These are phyloP conservation scores for Rynchops niger DNA, from an alignment of 2,113 vertebrate species.

Conservation along the genomic window DNA sequence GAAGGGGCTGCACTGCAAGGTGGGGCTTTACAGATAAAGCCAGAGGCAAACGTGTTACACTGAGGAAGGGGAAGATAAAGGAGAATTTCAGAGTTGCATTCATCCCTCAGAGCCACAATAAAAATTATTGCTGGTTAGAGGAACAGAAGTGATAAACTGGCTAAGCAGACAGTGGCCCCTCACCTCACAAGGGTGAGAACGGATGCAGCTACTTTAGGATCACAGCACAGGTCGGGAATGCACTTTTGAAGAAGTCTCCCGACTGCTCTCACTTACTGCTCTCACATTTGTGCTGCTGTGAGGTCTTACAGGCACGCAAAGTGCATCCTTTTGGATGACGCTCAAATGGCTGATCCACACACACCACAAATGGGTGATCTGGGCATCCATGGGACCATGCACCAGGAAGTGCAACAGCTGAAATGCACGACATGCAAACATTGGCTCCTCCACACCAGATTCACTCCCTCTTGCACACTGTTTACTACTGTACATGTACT, in stretches of 20 bases:
- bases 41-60: not conserved
- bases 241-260: not conserved
- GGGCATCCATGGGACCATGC: accelerated
- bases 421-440: not conserved
- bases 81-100: not conserved
- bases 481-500: not conserved
- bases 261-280: not conserved
- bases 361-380: not conserved
- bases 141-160: not conserved
- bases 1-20: not conserved
- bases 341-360: not conserved
- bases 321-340: not conserved
- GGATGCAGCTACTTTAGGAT: not conserved
- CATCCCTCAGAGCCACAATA: not conserved
- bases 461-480: not conserved
- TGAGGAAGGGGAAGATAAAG: not conserved
- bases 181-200: not conserved
- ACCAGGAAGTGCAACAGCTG: not conserved
- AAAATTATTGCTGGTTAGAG: not conserved
- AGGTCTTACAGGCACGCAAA: not conserved
- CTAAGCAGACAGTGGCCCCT: accelerated
- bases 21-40: not conserved
- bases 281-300: not conserved
- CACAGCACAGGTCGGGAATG: not conserved
- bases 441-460: not conserved